Evolutionary conservation across 2,888 invertebrate genomes (phyloP).

Genomic region (Crioceris asparagi): DNA sequence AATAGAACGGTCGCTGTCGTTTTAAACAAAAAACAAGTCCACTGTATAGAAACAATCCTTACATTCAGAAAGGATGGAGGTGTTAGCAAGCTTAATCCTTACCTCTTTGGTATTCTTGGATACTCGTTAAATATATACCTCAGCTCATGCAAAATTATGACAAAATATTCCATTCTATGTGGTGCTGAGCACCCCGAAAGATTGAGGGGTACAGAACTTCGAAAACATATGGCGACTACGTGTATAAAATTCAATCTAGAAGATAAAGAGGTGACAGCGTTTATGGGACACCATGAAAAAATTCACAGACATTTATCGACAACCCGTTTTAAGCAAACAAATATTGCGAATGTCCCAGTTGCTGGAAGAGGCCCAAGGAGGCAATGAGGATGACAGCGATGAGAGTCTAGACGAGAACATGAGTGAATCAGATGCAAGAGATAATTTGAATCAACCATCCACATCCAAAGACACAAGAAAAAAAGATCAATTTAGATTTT

Average conservation of each 20-base stretch:
- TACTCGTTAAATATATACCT: constrained; percentile 9
- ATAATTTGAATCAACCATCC: constrained; percentile 8
- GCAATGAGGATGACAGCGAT: constrained; percentile 3
- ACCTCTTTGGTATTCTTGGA: constrained; percentile 13
- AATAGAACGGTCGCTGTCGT: constrained; percentile 8
- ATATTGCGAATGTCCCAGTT: constrained; percentile 19
- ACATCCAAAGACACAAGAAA: background rate
- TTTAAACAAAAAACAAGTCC: constrained; percentile 6
- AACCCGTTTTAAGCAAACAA: constrained; percentile 18
- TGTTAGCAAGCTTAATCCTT: constrained; percentile 8
- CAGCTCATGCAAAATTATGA: constrained; percentile 19
- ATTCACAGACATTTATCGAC: constrained; percentile 21
- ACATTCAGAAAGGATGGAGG: constrained; percentile 5
- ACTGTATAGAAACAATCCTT: constrained; percentile 7
- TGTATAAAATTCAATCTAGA: constrained; percentile 19
- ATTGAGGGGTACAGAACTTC: constrained; percentile 18
- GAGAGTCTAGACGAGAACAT: background rate
- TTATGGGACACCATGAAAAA: constrained; percentile 23
- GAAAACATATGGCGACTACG: constrained; percentile 24
- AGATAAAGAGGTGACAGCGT: constrained; percentile 20
- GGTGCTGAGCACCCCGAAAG: constrained; percentile 18
- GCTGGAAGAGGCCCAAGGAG: constrained; percentile 17
- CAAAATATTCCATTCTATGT: constrained; percentile 19
- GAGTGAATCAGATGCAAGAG: background rate
- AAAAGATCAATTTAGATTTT: constrained; percentile 4